phyloP scores from a whole-genome alignment of 2,888 invertebrate species.

The Digitonthophagus gazella region DNA sequence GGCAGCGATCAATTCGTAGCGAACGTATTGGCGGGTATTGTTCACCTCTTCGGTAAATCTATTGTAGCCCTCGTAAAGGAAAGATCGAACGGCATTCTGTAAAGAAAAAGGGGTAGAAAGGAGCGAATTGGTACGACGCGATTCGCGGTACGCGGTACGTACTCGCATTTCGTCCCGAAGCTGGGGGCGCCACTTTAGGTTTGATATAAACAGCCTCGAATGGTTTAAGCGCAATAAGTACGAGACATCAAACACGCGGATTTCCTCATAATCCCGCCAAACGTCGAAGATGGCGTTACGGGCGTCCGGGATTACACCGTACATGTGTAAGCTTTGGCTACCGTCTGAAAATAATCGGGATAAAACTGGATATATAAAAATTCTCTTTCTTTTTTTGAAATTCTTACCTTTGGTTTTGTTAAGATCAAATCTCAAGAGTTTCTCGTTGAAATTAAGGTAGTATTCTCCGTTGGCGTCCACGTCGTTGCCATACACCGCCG shows the following conservation, averaged over 20 bases:
- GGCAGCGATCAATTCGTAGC: conserved; percentile 68
- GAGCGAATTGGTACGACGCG: too few relatives aligned
- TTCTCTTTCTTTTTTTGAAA: conserved; percentile 35
- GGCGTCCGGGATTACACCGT: conserved; percentile 74
- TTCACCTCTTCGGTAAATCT: conserved; percentile 48
- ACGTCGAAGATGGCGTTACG: conserved; percentile 73
- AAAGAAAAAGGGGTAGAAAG: conserved; percentile 19
- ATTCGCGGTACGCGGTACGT: conserved; percentile 25
- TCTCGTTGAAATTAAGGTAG: conserved; percentile 58
- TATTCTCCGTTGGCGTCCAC: conserved; percentile 61
- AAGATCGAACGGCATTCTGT: conserved; percentile 24
- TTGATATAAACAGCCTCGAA: conserved; percentile 76
- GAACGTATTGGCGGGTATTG: conserved; percentile 65
- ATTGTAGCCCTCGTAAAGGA: conserved; percentile 23
- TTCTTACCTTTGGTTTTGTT: conserved; percentile 64
- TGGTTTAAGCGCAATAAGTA: conserved; percentile 81
- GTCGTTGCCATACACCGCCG: conserved; percentile 56
- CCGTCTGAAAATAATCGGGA: conserved; percentile 54
- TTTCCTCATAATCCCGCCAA: conserved; percentile 81
- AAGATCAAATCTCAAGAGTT: conserved; percentile 64
- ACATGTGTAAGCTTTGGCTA: conserved; percentile 66
- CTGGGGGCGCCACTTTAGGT: conserved; percentile 77
- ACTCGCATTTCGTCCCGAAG: conserved; percentile 63
- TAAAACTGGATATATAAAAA: conserved; percentile 18
- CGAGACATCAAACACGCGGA: conserved; percentile 71